Evolutionary conservation across 1,140 invertebrate genomes (phyloP).

Genomic region (Camponotus vicinus): DNA sequence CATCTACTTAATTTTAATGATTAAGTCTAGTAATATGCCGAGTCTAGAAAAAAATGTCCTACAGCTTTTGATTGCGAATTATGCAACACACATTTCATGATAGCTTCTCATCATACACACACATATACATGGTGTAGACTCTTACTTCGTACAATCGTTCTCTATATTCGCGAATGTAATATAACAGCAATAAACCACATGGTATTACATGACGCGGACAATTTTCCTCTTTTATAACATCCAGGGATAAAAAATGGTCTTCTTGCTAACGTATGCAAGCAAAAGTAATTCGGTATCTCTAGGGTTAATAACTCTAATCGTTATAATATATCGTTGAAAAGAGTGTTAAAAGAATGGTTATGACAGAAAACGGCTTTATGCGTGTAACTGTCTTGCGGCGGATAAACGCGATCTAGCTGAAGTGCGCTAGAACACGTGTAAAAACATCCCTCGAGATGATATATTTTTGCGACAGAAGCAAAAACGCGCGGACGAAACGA

Average conservation of each 20-base stretch:
- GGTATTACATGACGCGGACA: constrained; percentile 30
- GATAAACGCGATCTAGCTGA: constrained; percentile 38
- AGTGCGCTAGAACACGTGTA: constrained; percentile 28
- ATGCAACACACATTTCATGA: constrained; percentile 20
- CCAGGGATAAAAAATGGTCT: constrained; percentile 36
- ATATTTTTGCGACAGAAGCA: constrained; percentile 39
- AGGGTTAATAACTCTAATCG: constrained; percentile 50
- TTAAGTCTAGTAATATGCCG: constrained; percentile 20
- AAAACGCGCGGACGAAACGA: neutral
- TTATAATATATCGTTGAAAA: constrained; percentile 48
- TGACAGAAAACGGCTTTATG: constrained; percentile 48
- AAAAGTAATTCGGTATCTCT: constrained; percentile 21
- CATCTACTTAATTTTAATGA: constrained; percentile 48
- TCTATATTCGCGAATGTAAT: constrained; percentile 44
- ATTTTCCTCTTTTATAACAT: constrained; percentile 45
- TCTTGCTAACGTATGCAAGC: constrained; percentile 18
- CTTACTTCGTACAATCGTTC: constrained; percentile 43
- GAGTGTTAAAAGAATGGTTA: constrained; percentile 41
- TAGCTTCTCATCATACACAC: constrained; percentile 19
- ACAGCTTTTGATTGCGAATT: constrained; percentile 44
- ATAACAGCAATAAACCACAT: constrained; percentile 45
- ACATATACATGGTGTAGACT: neutral
- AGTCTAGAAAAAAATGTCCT: constrained; percentile 6
- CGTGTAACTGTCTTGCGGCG: constrained; percentile 41
- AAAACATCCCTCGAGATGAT: constrained; percentile 46